phyloP scores from a whole-genome alignment of 2,113 vertebrate genomes.

The Myotis yumanensis region DNA sequence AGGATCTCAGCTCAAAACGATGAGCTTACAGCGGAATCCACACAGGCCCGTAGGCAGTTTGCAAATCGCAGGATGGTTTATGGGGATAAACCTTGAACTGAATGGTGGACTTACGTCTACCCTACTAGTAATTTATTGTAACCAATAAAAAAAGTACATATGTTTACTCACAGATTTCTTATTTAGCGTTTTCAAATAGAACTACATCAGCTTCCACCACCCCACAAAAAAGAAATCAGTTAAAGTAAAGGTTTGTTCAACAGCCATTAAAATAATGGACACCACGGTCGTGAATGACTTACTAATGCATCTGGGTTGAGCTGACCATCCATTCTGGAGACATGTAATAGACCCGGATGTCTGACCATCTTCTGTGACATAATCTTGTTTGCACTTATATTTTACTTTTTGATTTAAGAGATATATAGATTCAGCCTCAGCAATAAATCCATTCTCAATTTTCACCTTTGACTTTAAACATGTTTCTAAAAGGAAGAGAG shows the following conservation, averaged over 20 bases:
- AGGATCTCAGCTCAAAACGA: neutral
- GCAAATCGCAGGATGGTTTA: neutral
- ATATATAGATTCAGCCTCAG: rapidly evolving
- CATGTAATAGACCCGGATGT: constrained; percentile 41
- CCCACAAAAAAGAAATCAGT: neutral
- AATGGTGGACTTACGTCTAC: neutral
- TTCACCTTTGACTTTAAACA: rapidly evolving
- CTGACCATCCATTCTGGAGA: constrained; percentile 69
- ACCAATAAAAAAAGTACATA: neutral
- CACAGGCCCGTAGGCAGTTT: neutral
- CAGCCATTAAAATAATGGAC: rapidly evolving
- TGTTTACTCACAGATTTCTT: neutral
- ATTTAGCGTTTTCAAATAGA: neutral
- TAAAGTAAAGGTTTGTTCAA: neutral
- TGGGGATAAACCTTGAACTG: neutral
- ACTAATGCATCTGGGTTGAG: constrained; percentile 80
- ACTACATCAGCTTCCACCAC: rapidly evolving
- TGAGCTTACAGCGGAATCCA: neutral
- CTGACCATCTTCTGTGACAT: constrained; percentile 69
- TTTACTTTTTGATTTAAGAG: rapidly evolving
- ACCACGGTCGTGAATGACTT: constrained; percentile 58
- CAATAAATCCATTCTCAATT: constrained; percentile 71
- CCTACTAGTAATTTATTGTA: neutral
- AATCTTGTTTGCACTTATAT: constrained; percentile 38
- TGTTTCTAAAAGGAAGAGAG: constrained; percentile 10